Percentiles rank a stretch among this genome's conserved stretches.
Evolutionary conservation across 2,113 vertebrate genomes (phyloP).

Genomic region (Desmodus rotundus): DNA sequence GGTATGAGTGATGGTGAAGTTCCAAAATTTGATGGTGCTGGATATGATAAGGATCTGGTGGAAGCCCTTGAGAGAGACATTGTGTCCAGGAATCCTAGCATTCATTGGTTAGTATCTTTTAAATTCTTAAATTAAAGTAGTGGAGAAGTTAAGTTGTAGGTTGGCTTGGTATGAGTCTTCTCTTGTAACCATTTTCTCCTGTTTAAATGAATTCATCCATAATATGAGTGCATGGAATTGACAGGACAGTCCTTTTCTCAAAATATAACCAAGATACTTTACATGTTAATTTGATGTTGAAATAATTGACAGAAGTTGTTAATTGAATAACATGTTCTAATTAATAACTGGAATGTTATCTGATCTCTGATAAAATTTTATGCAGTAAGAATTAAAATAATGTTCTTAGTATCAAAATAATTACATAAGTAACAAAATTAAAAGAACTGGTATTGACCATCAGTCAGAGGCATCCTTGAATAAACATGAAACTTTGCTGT

Average conservation of each 20-base stretch:
- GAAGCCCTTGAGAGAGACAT: slow-evolving; percentile 96
- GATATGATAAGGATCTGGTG: slow-evolving; percentile 93
- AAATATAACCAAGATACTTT: slow-evolving; percentile 35
- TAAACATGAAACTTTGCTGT: slow-evolving; percentile 31
- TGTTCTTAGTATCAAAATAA: slow-evolving; percentile 44
- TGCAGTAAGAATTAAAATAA: slow-evolving; percentile 29
- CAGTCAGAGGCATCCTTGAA: background rate
- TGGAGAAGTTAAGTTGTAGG: background rate
- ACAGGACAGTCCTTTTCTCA: background rate
- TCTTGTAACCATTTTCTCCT: background rate
- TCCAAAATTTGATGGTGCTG: slow-evolving; percentile 91
- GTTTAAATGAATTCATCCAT: slow-evolving; percentile 40
- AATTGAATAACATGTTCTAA: slow-evolving; percentile 60
- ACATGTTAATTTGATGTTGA: slow-evolving; percentile 45
- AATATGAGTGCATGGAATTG: slow-evolving; percentile 1
- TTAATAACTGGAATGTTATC: slow-evolving; percentile 37
- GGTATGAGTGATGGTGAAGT: slow-evolving; percentile 85
- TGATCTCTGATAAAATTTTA: slow-evolving; percentile 58
- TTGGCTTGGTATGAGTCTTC: background rate
- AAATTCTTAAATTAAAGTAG: background rate
- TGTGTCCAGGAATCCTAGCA: slow-evolving; percentile 95
- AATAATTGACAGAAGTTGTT: slow-evolving; percentile 40
- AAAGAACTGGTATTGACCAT: slow-evolving; percentile 45
- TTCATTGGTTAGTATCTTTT: slow-evolving; percentile 88
- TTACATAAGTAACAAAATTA: slow-evolving; percentile 29